Evolutionary conservation across 2,797 vertebrate species (phyloP).

Genomic region (Catamblyrhynchus diadema): DNA sequence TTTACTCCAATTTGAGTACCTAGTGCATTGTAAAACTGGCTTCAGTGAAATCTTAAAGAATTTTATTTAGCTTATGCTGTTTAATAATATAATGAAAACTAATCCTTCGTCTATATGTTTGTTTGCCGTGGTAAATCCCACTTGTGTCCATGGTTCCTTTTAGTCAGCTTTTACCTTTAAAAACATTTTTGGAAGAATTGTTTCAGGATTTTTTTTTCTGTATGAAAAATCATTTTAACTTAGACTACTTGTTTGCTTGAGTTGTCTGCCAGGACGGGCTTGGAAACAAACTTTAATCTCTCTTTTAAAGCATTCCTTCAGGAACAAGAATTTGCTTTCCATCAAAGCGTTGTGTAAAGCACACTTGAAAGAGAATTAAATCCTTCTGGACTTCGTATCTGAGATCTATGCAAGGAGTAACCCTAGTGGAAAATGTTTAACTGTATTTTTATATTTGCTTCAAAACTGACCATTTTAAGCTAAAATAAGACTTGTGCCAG

Average conservation of each 20-base stretch:
- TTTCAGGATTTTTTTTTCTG: not conserved
- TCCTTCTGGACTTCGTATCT: slow-evolving; percentile 33
- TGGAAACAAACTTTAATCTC: slow-evolving; percentile 58
- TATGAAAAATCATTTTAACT: slow-evolving; percentile 46
- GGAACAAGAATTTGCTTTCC: slow-evolving; percentile 52
- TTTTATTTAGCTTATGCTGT: slow-evolving; percentile 52
- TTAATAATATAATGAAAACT: slow-evolving; percentile 60
- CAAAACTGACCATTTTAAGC: not conserved
- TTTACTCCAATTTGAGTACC: slow-evolving; percentile 63
- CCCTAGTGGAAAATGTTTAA: not conserved
- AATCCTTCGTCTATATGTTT: slow-evolving; percentile 11
- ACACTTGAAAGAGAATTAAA: slow-evolving; percentile 45
- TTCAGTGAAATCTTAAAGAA: slow-evolving; percentile 42
- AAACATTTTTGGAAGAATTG: slow-evolving; percentile 5
- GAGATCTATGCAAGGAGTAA: slow-evolving; percentile 11
- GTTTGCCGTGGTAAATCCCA: slow-evolving; percentile 22
- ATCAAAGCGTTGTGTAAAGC: slow-evolving; percentile 32
- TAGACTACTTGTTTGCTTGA: slow-evolving; percentile 52
- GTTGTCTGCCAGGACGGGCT: slow-evolving; percentile 26
- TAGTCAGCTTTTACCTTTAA: slow-evolving; percentile 49
- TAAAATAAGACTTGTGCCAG: not conserved
- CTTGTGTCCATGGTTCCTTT: not conserved
- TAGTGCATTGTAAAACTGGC: slow-evolving; percentile 48
- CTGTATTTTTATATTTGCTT: slow-evolving; percentile 16
- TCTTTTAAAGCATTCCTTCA: slow-evolving; percentile 63